Evolutionary conservation across 2,888 invertebrate genomes (phyloP).

Genomic region (Dicroscelio sp.): DNA sequence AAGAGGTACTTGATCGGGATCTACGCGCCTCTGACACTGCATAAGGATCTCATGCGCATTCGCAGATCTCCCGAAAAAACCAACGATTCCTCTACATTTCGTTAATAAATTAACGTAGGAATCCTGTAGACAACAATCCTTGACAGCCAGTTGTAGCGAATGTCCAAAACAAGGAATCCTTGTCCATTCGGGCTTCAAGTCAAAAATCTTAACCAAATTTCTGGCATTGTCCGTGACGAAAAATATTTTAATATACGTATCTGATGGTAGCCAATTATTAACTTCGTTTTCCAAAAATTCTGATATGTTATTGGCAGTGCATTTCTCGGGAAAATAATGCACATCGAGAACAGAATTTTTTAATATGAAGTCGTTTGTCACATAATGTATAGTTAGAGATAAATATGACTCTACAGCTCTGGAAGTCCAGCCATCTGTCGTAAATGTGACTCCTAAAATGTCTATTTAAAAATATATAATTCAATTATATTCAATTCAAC

Average conservation of each 20-base stretch:
- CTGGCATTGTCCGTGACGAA: neutral
- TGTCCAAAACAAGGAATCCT: conserved; percentile 1
- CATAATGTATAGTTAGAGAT: neutral
- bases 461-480: too few relatives aligned
- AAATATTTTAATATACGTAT: neutral
- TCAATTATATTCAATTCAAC: too few relatives aligned
- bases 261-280: neutral
- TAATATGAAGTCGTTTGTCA: neutral
- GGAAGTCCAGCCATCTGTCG: neutral
- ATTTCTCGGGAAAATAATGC: neutral
- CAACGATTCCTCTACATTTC: neutral
- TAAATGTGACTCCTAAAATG: neutral
- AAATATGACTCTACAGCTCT: neutral
- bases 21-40: too few relatives aligned
- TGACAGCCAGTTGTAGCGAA: neutral
- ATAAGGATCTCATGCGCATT: too few relatives aligned
- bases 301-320: neutral
- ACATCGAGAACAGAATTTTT: neutral
- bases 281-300: neutral
- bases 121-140: neutral
- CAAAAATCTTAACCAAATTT: neutral
- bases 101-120: neutral
- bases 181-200: neutral
- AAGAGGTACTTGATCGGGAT: too few relatives aligned
- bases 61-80: neutral